Evolutionary conservation across 2,113 vertebrate genomes (phyloP).

Genomic region (Motacilla alba): DNA sequence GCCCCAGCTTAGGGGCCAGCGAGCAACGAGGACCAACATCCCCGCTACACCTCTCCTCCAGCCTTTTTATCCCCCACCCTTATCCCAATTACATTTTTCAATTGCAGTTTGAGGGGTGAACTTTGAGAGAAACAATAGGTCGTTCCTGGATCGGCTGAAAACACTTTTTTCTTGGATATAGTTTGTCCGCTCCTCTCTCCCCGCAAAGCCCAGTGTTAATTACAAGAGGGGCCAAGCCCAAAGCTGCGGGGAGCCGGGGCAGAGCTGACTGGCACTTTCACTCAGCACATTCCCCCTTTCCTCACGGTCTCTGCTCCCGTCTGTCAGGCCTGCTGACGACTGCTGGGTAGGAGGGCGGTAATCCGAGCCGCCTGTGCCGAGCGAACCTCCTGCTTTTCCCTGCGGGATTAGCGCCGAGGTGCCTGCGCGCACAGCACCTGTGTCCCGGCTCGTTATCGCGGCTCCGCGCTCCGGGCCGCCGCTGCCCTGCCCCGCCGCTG

Average conservation of each 20-base stretch:
- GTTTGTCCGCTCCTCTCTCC: background rate
- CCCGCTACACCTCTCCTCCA: background rate
- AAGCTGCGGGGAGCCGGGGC: background rate
- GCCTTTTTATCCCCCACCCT: accelerated
- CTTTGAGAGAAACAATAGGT: background rate
- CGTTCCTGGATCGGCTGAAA: background rate
- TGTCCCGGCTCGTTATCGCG: background rate
- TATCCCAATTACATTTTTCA: background rate
- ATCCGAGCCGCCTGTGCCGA: slow-evolving; percentile 71
- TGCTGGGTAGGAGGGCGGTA: slow-evolving; percentile 76
- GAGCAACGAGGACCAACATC: background rate
- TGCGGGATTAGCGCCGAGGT: slow-evolving; percentile 38
- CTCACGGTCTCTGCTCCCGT: slow-evolving; percentile 65
- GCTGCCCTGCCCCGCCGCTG: background rate
- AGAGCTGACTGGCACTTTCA: slow-evolving; percentile 36
- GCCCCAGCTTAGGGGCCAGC: too few relatives aligned
- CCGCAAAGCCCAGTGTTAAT: background rate
- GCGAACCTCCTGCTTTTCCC: slow-evolving; percentile 16
- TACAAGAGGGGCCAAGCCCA: background rate
- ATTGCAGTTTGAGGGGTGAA: background rate
- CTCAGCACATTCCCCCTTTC: slow-evolving; percentile 36
- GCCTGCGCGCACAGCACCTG: slow-evolving; percentile 66
- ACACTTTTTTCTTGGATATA: background rate
- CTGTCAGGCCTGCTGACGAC: slow-evolving; percentile 64
- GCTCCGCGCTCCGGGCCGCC: background rate